Conservation (phyloP, 2,797 vertebrate species). For the Neosilurus mollespiculum region DNA sequence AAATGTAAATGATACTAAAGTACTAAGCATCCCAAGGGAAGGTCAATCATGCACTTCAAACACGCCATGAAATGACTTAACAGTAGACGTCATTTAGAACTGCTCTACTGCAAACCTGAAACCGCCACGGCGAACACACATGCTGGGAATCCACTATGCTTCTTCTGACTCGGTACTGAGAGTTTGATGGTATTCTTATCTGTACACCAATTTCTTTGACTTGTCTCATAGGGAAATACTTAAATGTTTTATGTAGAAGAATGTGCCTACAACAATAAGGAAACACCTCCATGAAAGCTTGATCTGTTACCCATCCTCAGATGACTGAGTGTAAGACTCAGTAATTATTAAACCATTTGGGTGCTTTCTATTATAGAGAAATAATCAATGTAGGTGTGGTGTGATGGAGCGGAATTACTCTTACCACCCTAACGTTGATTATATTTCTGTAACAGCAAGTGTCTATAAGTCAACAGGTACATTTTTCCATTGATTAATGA, state of each 20-base stretch:
- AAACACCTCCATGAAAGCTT: neutral
- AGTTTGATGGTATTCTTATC: constrained; percentile 5
- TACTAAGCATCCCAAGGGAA: neutral
- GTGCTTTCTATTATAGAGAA: neutral
- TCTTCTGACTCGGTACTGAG: neutral
- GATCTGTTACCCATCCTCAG: neutral
- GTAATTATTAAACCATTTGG: neutral
- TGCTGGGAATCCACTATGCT: neutral
- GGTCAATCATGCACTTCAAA: neutral
- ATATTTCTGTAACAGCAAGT: neutral
- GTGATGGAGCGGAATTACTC: too few species aligned
- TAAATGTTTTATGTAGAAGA: neutral
- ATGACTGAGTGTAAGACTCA: neutral
- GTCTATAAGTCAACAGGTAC: neutral
- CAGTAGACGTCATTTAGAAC: neutral
- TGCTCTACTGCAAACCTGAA: neutral
- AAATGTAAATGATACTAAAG: constrained; percentile 6
- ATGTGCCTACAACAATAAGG: neutral
- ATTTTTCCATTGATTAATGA: neutral
- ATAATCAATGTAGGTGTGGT: neutral
- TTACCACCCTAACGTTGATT: neutral
- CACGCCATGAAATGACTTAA: neutral
- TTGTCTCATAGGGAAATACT: neutral
- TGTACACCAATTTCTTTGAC: neutral
- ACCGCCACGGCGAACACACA: neutral